These are phyloP conservation scores for Myiozetetes cayanensis DNA, from an alignment of 2,113 vertebrate species.

Conservation along the genomic window DNA sequence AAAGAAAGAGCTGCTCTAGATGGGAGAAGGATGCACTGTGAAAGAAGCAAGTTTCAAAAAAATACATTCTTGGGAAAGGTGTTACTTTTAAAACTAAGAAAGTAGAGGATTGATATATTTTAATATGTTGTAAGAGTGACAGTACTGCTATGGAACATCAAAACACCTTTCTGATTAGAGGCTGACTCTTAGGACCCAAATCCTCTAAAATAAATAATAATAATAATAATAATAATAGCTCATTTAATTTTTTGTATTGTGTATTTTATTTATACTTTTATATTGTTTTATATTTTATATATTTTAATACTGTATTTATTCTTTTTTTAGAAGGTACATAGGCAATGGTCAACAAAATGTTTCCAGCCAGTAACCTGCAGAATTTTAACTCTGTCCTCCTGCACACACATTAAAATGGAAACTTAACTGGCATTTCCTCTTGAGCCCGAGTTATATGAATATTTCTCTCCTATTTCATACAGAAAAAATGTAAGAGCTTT, in stretches of 20 bases:
- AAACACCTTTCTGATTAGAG: neutral
- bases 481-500: neutral
- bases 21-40: neutral
- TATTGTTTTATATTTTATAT: too few relatives aligned
- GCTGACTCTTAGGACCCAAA: neutral
- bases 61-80: neutral
- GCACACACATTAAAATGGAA: neutral
- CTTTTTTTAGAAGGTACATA: neutral
- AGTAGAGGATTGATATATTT: neutral
- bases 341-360: neutral
- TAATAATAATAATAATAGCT: neutral
- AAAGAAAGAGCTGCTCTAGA: neutral
- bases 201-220: neutral
- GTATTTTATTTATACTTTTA: too few relatives aligned
- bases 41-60: neutral
- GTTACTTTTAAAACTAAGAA: neutral
- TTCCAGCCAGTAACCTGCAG: neutral
- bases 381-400: neutral
- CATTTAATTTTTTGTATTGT: neutral
- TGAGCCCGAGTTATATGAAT: neutral
- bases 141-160: neutral
- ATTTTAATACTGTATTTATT: neutral
- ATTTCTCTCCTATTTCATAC: neutral
- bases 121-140: neutral
- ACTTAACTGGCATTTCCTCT: neutral